A percentile compares a stretch with the other conserved stretches of the same genome.
These are phyloP conservation scores for Drosophila conformis DNA, from an alignment of 2,888 invertebrate species.

Conservation along the genomic window DNA sequence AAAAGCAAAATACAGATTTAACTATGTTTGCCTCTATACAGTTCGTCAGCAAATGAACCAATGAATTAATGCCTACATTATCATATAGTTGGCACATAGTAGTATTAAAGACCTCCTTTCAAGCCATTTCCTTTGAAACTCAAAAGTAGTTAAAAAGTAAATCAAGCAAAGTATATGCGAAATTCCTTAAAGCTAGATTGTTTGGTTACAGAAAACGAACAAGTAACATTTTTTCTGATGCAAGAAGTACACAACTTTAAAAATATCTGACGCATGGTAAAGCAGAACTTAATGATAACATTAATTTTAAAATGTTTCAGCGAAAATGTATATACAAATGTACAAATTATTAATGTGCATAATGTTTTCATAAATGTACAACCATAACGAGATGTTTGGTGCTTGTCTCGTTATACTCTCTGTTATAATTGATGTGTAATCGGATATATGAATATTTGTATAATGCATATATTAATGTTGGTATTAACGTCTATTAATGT, in stretches of 20 bases:
- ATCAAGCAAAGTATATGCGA: background rate
- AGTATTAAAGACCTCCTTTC: no score
- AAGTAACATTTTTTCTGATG: background rate
- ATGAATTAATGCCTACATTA: background rate
- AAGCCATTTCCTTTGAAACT: background rate
- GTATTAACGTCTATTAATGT: background rate
- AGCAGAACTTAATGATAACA: background rate
- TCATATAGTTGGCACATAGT: background rate
- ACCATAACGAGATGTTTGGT: background rate
- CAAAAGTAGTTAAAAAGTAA: background rate
- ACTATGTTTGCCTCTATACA: background rate
- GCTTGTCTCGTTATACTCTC: background rate
- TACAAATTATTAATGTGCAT: background rate
- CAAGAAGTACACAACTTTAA: background rate
- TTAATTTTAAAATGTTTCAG: background rate
- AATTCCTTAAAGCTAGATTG: background rate
- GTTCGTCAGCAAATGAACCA: background rate
- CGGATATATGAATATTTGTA: background rate
- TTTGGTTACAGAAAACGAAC: background rate
- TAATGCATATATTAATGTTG: background rate
- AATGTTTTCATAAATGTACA: background rate
- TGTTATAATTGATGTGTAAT: background rate
- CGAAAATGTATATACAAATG: background rate
- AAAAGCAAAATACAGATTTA: background rate
- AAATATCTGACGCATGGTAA: background rate